Conservation (phyloP, 1,140 invertebrate genomes). For the Adelges cooleyi region DNA sequence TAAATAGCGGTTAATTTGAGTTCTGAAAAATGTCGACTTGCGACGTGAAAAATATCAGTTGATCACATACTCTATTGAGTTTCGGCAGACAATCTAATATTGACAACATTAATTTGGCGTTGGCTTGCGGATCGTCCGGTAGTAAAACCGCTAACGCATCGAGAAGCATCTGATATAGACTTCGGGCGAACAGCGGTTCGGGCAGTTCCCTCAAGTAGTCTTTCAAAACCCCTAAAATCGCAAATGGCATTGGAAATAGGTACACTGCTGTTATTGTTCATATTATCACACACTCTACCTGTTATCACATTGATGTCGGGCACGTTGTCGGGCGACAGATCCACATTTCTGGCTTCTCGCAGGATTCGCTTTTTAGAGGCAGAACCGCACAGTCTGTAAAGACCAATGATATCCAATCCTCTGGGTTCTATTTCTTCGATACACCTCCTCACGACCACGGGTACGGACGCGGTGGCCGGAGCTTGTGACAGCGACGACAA, state of each 20-base stretch:
- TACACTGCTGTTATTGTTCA: too few species aligned
- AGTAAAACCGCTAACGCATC: slow-evolving; percentile 90
- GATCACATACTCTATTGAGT: slow-evolving; percentile 67
- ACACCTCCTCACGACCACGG: slow-evolving; percentile 81
- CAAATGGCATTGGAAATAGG: too few species aligned
- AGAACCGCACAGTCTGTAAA: slow-evolving; percentile 92
- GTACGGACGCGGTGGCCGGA: slow-evolving; percentile 53
- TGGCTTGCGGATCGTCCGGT: slow-evolving; percentile 92
- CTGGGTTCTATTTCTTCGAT: slow-evolving; percentile 92
- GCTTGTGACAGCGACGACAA: slow-evolving; percentile 47
- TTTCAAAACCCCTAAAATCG: slow-evolving; percentile 69
- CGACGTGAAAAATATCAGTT: background rate
- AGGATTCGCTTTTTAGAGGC: slow-evolving; percentile 91
- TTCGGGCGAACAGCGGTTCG: slow-evolving; percentile 93
- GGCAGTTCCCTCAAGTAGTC: slow-evolving; percentile 96
- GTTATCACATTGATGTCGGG: slow-evolving; percentile 97
- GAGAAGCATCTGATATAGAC: slow-evolving; percentile 96
- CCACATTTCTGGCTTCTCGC: slow-evolving; percentile 78
- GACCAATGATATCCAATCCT: slow-evolving; percentile 91
- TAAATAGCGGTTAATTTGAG: too few species aligned
- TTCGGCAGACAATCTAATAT: slow-evolving; percentile 95
- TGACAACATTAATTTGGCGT: slow-evolving; percentile 95
- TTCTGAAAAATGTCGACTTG: too few species aligned
- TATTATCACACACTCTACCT: slow-evolving; percentile 46
- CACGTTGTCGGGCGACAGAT: slow-evolving; percentile 90